Conservation (phyloP, 2,888 invertebrate genomes). For the Slavum lentiscoides region DNA sequence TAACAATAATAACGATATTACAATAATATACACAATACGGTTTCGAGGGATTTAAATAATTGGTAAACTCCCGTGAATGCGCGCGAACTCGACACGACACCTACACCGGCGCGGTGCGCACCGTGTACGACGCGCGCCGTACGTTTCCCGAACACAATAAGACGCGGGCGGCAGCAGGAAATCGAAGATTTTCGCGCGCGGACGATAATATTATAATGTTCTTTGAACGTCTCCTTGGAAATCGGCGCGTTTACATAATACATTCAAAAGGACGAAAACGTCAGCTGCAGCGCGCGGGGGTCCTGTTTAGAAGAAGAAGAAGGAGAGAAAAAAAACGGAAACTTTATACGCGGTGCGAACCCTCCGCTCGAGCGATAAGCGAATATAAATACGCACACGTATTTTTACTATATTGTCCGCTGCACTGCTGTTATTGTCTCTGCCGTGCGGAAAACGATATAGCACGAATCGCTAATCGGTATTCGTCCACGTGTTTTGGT, state of each 20-base stretch:
- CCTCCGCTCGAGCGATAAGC: background rate
- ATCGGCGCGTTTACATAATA: background rate
- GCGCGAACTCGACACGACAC: constrained; percentile 48
- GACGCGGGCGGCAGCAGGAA: background rate
- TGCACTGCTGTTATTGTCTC: background rate
- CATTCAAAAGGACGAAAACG: background rate
- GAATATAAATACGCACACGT: background rate
- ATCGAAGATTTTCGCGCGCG: background rate
- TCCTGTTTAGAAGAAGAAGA: background rate
- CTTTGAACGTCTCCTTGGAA: background rate
- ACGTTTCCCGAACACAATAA: background rate
- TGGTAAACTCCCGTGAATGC: constrained; percentile 50
- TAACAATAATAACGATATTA: background rate
- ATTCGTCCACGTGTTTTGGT: too few species aligned
- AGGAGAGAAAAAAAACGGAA: background rate
- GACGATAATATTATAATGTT: background rate
- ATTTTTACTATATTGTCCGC: constrained; percentile 3
- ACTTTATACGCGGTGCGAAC: background rate
- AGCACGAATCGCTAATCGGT: too few species aligned
- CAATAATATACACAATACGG: background rate
- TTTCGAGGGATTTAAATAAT: constrained; percentile 46
- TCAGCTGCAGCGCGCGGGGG: background rate
- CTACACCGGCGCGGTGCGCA: background rate
- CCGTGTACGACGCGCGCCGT: too few species aligned
- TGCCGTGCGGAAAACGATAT: too few species aligned